Evolutionary conservation across 2,888 invertebrate genomes (phyloP), one percentile per base, ranked within the genome.

Genomic region (Ganaspis brasiliensis): DNA sequence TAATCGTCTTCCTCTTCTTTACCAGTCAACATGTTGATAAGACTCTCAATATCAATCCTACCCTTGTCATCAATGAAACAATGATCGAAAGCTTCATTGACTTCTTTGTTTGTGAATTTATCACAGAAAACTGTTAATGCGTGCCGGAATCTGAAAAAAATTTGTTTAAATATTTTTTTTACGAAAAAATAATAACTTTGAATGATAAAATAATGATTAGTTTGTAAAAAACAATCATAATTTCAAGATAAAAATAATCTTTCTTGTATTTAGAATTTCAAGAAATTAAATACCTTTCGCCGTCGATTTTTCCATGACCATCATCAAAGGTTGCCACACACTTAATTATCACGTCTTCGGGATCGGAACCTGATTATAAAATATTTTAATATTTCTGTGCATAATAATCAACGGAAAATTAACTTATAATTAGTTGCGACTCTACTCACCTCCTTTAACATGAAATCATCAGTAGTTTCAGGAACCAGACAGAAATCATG

Each of bases 91-190:
- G 97, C 97, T 92, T 98, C 97, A 92, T 97, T 97, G 89, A 96
- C 96, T 61, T 98, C 97, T 91, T 96, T 95, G 88, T 94, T 93
- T 92, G 95, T 93, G 95, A 98, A 98, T 93, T 97, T 98, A 91
- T 98, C 98, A 86, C 98, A 98, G 95, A 96, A 98, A 93, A 96
- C 97, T 95, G 97, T 96, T 91, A 98, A 94, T 87, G 97, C 96
- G 92, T 97, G 96, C 93, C 97, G 96, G 93, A 98, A 93, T 92
- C 96, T 95, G 86, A 2, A 89, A 87, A 59, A 72, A 52, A 52
- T 19, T 8, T 0, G 19, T 52, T 49, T 52, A 19, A 52, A 16
- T 84, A 45, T 88, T 87, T 72, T 52, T 55, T n/a, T n/a, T n/a
- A n/a, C n/a, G n/a, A n/a, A n/a, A n/a, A n/a, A n/a, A n/a, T n/a